Evolutionary conservation across 2,888 invertebrate species (phyloP), one percentile per base, ranked within the genome.

Genomic region (Lepeophtheirus nordmannii): DNA sequence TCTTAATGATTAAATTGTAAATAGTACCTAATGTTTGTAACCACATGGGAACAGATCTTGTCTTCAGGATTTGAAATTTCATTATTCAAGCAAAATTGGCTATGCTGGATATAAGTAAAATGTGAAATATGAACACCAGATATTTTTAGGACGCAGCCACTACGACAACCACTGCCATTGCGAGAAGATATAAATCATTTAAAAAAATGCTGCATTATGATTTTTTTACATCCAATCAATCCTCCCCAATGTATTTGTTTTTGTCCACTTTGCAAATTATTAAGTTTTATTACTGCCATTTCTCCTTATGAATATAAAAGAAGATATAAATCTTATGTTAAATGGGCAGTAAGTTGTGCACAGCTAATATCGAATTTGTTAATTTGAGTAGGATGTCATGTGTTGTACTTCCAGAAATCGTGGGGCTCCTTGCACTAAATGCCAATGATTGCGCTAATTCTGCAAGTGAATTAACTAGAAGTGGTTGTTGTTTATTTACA

Each of bases 171-270:
- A 46, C n/a, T 46, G n/a, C 17, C 53, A 46, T n/a, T 46, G 14
- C 8, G 14, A n/a, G n/a, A 46, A 46, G 53, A 46, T 46, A 46
- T 46, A 46, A 46, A n/a, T 17, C 17, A 46, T 46, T n/a, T 17
- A 46, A 46, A 46, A 46, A n/a, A 17, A 46, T 46, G 53, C 14
- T 46, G 53, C 14, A 46, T 46, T 17, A 14, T 46, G n/a, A 46
- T 46, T 46, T 46, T 46, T 46, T 46, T 46, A 46, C 53, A 30
- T 30, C 30, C 30, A 30, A 30, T 46, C 53, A 14, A 46, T 46
- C 53, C 53, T 46, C 53, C 53, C 53, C 53, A 46, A 46, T 46
- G 53, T 46, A 46, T 46, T 46, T 46, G 53, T 46, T 46, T 30
- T 46, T 46, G 53, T 46, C 53, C 53, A 46, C 30, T 30, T 30